Conservation (phyloP, 2,797 vertebrate genomes). For the Xenentodon cancila region DNA sequence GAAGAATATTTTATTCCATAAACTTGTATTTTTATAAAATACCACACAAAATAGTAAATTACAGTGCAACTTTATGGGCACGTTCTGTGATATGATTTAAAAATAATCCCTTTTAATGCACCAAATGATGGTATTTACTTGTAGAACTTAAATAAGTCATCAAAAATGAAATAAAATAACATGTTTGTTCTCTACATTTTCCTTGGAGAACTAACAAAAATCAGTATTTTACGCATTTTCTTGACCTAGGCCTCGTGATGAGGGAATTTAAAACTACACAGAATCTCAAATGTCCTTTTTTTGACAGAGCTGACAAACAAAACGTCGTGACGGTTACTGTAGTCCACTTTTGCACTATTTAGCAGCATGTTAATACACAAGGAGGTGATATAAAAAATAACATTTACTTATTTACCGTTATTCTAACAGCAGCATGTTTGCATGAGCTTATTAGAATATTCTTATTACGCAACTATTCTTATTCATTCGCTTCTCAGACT, state of each 20-base stretch:
- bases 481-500: too few species aligned
- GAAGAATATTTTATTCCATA: background rate
- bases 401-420: too few species aligned
- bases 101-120: slow-evolving; percentile 11
- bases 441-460: too few species aligned
- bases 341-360: too few species aligned
- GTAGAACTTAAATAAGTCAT: slow-evolving; percentile 4
- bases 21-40: slow-evolving; percentile 19
- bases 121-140: slow-evolving; percentile 5
- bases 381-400: too few species aligned
- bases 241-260: background rate
- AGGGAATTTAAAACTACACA: background rate
- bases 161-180: background rate
- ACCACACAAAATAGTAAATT: slow-evolving; percentile 37
- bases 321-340: too few species aligned
- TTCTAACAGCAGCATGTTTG: too few species aligned
- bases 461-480: too few species aligned
- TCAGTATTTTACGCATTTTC: background rate
- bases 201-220: slow-evolving; percentile 20
- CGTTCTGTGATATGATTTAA: too few species aligned
- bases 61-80: background rate
- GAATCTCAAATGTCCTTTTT: slow-evolving; percentile 4
- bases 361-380: too few species aligned
- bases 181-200: slow-evolving; percentile 1
- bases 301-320: too few species aligned